Conservation (phyloP, 2,113 vertebrate species). For the Rhinoderma darwinii region DNA sequence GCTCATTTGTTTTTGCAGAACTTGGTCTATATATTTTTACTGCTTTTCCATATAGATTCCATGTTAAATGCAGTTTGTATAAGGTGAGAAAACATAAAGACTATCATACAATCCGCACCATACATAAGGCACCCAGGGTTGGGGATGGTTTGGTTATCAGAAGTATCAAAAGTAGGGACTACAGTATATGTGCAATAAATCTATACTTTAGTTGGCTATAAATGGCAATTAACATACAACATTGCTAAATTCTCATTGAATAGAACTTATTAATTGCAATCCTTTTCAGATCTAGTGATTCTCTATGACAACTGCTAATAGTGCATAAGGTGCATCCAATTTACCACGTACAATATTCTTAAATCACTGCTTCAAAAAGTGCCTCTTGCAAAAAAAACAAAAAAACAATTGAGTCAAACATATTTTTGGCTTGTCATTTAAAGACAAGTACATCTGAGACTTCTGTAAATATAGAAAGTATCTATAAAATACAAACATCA, state of each 20-base stretch:
- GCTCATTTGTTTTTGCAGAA: neutral
- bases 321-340: slow-evolving; percentile 30
- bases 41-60: neutral
- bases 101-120: slow-evolving; percentile 10
- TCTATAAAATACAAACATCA: neutral
- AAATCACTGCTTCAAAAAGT: slow-evolving; percentile 6
- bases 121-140: slow-evolving; percentile 29
- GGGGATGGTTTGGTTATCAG: slow-evolving; percentile 11
- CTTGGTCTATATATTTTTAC: neutral
- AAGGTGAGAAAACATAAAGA: neutral
- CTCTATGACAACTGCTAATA: slow-evolving; percentile 16
- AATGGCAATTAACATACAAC: neutral
- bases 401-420: neutral
- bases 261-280: neutral
- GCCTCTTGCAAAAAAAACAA: slow-evolving; percentile 9
- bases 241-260: neutral
- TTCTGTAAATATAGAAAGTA: slow-evolving; percentile 22
- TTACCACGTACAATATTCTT: slow-evolving; percentile 20
- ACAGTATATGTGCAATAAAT: slow-evolving; percentile 27
- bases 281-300: neutral
- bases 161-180: slow-evolving; percentile 11
- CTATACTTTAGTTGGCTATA: neutral
- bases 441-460: slow-evolving; percentile 21
- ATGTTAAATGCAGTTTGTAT: neutral
- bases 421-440: slow-evolving; percentile 20